Conservation (phyloP, 30 jellyfish, hydroid and myxozoan species). For the Morbakka virulenta region DNA sequence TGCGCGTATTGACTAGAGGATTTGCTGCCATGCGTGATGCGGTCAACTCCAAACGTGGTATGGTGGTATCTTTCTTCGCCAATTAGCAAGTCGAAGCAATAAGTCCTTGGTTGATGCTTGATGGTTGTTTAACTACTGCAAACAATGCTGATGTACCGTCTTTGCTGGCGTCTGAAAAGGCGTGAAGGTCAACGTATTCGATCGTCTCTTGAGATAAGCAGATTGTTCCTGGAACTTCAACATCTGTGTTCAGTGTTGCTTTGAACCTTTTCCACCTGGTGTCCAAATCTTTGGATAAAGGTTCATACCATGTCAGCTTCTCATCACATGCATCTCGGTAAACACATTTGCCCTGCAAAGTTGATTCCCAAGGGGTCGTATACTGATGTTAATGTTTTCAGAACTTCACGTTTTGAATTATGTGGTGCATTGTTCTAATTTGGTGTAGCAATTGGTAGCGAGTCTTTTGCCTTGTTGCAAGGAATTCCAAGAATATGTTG, state of each 20-base stretch:
- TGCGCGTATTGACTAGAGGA: constrained; percentile 8
- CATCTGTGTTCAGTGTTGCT: neutral
- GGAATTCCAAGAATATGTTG: too few species aligned
- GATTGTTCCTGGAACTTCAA: constrained; percentile 14
- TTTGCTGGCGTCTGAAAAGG: constrained; percentile 49
- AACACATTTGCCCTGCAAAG: constrained; percentile 3
- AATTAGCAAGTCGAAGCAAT: constrained; percentile 21
- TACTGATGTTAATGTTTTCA: constrained; percentile 11
- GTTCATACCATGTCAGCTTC: constrained; percentile 25
- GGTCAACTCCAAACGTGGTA: constrained; percentile 38
- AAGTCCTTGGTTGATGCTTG: neutral
- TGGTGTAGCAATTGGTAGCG: neutral
- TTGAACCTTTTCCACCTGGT: neutral
- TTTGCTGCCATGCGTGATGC: constrained; percentile 65
- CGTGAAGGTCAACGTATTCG: constrained; percentile 23
- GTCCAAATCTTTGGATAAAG: neutral
- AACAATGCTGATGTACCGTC: constrained; percentile 22
- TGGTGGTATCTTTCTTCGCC: constrained; percentile 16
- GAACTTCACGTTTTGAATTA: constrained; percentile 35
- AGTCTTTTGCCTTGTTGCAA: neutral
- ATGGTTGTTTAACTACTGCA: constrained; percentile 21
- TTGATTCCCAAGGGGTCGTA: neutral
- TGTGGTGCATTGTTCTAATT: too few species aligned
- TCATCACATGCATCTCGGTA: constrained; percentile 32
- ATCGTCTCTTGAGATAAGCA: neutral